These are phyloP conservation scores for Fundulus diaphanus DNA, from an alignment of 2,797 vertebrate genomes.

Conservation along the genomic window DNA sequence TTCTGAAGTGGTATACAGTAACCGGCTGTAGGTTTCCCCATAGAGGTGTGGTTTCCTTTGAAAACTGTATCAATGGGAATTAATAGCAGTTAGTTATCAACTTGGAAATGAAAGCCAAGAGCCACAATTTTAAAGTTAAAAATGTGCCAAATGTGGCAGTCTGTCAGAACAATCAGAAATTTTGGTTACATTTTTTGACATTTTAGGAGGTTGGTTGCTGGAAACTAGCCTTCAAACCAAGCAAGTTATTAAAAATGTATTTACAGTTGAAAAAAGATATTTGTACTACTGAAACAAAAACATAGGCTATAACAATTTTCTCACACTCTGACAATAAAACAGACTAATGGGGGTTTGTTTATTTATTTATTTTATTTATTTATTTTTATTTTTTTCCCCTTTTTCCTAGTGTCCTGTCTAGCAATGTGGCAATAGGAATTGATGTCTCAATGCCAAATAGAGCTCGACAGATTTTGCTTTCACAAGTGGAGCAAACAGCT, in stretches of 20 bases:
- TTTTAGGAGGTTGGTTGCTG: neutral
- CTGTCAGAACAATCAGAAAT: neutral
- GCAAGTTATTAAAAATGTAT: neutral
- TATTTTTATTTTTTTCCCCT: no score
- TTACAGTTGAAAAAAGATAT: no score
- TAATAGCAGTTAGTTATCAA: neutral
- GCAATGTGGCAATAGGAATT: no score
- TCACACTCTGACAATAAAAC: no score
- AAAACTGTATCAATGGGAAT: neutral
- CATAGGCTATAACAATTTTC: no score
- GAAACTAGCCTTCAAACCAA: neutral
- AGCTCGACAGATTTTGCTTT: no score
- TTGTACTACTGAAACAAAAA: no score
- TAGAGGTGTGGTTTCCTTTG: neutral
- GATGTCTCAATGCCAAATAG: no score
- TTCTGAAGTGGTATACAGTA: neutral
- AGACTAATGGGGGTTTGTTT: no score
- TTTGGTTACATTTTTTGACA: neutral
- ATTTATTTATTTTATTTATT: no score
- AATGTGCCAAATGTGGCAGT: neutral
- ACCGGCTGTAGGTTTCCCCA: neutral
- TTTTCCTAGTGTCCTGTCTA: no score
- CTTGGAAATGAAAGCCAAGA: neutral
- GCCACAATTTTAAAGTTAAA: neutral
- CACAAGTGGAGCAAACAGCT: no score